A percentile compares a stretch with the other conserved stretches of the same genome.
phyloP scores from a whole-genome alignment of 2,888 invertebrate species.

The Monochamus alternatus region DNA sequence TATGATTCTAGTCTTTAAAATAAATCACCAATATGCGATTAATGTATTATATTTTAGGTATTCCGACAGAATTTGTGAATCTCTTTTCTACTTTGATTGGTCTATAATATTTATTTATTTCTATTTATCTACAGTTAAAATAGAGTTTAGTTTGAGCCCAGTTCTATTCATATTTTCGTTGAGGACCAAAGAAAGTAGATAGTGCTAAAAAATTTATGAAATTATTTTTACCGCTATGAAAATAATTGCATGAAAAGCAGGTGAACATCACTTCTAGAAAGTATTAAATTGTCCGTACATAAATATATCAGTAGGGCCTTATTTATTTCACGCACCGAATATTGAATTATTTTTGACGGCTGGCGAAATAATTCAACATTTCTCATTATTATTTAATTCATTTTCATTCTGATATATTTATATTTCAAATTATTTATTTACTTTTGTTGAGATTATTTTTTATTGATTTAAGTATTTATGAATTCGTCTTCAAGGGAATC shows the following conservation, averaged over 20 bases:
- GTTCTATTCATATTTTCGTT: constrained; percentile 30
- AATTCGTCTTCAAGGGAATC: constrained; percentile 41
- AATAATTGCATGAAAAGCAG: constrained; percentile 40
- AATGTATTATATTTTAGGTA: constrained; percentile 61
- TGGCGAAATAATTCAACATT: constrained; percentile 54
- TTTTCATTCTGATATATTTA: constrained; percentile 59
- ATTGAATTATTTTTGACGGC: constrained; percentile 52
- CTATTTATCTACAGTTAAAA: constrained; percentile 45
- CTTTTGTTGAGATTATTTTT: constrained; percentile 63
- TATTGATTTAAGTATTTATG: constrained; percentile 44
- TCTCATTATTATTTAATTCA: constrained; percentile 57
- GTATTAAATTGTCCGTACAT: constrained; percentile 50
- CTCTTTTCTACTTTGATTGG: constrained; percentile 54
- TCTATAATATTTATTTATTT: constrained; percentile 49
- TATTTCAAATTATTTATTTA: constrained; percentile 60
- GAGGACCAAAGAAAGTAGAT: constrained; percentile 52
- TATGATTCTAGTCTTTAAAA: constrained; percentile 65
- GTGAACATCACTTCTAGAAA: constrained; percentile 43
- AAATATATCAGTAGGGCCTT: constrained; percentile 50
- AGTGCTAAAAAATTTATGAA: constrained; percentile 34
- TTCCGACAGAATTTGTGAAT: constrained; percentile 62
- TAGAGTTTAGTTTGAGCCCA: constrained; percentile 33
- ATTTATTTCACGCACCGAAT: constrained; percentile 36
- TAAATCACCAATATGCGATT: constrained; percentile 62
- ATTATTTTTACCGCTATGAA: constrained; percentile 37